Percentiles rank a stretch among this genome's conserved stretches.
Conservation (phyloP, 2,113 vertebrate species). For the Tragelaphus buxtoni region DNA sequence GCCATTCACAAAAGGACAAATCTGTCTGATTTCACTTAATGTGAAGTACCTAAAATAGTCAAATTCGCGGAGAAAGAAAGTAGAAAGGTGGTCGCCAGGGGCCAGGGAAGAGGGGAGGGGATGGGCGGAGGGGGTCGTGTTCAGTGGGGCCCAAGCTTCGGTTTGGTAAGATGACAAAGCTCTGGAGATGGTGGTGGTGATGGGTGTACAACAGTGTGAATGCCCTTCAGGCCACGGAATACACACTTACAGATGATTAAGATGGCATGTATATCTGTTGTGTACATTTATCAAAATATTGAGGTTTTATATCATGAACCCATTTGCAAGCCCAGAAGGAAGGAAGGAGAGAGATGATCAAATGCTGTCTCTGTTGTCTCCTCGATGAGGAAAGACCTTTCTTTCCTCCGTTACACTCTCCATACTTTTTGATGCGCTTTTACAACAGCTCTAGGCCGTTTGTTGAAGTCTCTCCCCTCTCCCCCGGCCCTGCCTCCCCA, state of each 20-base stretch:
- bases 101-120: no score
- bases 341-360: not conserved
- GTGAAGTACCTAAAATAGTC: fast-evolving
- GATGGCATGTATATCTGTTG: fast-evolving
- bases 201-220: fast-evolving
- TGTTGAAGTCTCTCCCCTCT: fast-evolving
- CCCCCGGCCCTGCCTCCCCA: fast-evolving
- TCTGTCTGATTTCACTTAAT: fast-evolving
- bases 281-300: no score
- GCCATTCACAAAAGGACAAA: not conserved
- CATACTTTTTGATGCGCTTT: no score
- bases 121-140: fast-evolving
- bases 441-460: fast-evolving
- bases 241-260: fast-evolving
- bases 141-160: fast-evolving
- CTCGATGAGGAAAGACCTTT: fast-evolving
- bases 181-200: not conserved
- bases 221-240: fast-evolving
- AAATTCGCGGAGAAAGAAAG: fast-evolving
- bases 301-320: not conserved
- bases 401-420: not conserved
- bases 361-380: fast-evolving
- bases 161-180: not conserved
- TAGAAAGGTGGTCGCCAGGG: fast-evolving
- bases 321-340: no score